Evolutionary conservation across 2,113 vertebrate genomes (phyloP).

Genomic region (Bos indicus): DNA sequence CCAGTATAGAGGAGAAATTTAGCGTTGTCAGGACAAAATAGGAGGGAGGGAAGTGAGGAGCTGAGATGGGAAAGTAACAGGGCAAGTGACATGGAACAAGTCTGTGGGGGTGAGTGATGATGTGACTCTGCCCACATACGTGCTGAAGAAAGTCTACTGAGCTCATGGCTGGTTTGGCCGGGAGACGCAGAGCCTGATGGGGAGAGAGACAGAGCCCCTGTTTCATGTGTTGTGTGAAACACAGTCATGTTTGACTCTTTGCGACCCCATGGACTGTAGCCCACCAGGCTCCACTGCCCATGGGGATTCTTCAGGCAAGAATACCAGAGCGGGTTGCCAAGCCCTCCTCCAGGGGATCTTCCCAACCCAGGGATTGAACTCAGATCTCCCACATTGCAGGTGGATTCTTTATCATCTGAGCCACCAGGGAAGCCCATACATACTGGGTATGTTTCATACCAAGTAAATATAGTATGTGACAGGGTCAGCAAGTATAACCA

Average conservation of each 20-base stretch:
- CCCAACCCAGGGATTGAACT: neutral
- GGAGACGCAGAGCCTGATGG: neutral
- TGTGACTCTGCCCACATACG: neutral
- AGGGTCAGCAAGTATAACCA: neutral
- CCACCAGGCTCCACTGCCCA: neutral
- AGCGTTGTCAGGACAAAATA: neutral
- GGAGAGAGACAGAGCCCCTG: neutral
- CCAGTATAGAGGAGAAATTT: neutral
- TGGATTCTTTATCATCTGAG: neutral
- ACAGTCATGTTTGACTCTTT: neutral
- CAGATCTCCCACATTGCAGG: neutral
- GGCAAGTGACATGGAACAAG: neutral
- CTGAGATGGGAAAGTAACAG: neutral
- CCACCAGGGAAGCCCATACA: neutral
- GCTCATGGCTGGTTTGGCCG: neutral
- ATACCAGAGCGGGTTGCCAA: neutral
- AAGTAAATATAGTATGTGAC: neutral
- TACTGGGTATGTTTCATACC: neutral
- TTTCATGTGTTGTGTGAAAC: neutral
- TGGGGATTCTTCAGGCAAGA: neutral
- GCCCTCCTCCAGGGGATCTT: neutral
- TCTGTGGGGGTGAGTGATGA: neutral
- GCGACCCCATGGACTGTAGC: neutral
- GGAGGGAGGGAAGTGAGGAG: neutral
- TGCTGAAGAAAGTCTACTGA: neutral